phyloP scores from a whole-genome alignment of 2,113 vertebrate species.

The Tenebrosternarchus preto region DNA sequence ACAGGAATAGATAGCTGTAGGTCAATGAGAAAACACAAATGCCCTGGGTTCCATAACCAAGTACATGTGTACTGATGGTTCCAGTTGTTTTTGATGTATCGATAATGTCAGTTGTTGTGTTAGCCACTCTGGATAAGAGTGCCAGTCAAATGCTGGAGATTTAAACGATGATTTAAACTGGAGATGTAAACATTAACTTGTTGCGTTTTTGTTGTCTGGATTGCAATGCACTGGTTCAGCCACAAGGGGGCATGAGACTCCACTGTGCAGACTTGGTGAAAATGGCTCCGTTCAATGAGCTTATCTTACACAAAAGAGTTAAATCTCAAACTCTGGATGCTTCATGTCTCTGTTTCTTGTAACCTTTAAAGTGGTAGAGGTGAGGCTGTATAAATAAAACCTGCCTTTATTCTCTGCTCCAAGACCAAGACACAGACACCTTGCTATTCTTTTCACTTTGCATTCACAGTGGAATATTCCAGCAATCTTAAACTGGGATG shows the following conservation, averaged over 20 bases:
- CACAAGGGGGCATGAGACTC: constrained; percentile 32
- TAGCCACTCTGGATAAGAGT: too few relatives aligned
- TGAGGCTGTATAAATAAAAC: not conserved
- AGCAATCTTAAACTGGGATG: too few relatives aligned
- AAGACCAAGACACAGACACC: too few relatives aligned
- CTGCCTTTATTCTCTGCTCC: too few relatives aligned
- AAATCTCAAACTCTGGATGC: not conserved
- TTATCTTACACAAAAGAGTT: constrained; percentile 7
- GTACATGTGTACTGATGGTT: too few relatives aligned
- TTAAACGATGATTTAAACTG: not conserved
- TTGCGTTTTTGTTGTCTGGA: not conserved
- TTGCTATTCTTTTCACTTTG: too few relatives aligned
- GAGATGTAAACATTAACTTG: not conserved
- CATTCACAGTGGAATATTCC: too few relatives aligned
- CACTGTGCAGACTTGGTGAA: not conserved
- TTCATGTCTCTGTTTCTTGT: not conserved
- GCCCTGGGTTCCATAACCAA: too few relatives aligned
- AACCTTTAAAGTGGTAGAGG: not conserved
- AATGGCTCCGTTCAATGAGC: too few relatives aligned
- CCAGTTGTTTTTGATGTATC: too few relatives aligned
- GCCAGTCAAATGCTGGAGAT: not conserved
- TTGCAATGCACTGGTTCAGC: not conserved
- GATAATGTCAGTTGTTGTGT: too few relatives aligned
- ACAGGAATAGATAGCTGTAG: not conserved
- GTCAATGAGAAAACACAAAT: too few relatives aligned